Conservation (phyloP, 1,140 invertebrate genomes). For the Paralvinella palmiformis region DNA sequence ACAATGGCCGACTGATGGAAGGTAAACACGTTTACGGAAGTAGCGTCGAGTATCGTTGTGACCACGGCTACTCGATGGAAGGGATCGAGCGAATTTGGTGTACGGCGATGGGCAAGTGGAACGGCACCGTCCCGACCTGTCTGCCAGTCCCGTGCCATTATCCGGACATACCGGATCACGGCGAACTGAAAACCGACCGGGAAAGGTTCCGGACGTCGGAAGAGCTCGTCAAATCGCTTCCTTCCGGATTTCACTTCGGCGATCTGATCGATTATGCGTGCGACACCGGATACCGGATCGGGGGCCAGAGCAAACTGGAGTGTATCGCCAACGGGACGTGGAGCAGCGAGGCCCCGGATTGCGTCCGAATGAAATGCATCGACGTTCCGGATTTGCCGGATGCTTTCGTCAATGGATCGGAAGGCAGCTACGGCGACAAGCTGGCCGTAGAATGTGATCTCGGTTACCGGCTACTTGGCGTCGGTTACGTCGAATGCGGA, state of each 20-base stretch:
- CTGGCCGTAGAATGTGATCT: not conserved
- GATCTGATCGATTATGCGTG: not conserved
- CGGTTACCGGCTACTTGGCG: not conserved
- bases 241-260: not conserved
- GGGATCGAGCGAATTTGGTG: slow-evolving; percentile 16
- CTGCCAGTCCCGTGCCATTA: slow-evolving; percentile 20
- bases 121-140: slow-evolving; percentile 25
- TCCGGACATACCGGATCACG: not conserved
- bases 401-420: too few relatives aligned
- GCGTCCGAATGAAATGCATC: not conserved
- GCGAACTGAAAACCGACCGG: too few relatives aligned
- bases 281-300: not conserved
- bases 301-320: not conserved
- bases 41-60: slow-evolving; percentile 57
- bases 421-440: not conserved
- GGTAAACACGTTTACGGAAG: slow-evolving; percentile 26
- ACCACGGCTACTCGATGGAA: slow-evolving; percentile 24
- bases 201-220: slow-evolving; percentile 21
- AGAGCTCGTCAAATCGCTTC: slow-evolving; percentile 21
- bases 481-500: not conserved
- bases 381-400: not conserved
- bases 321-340: not conserved
- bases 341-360: not conserved
- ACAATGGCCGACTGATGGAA: slow-evolving; percentile 29
- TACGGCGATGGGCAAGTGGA: slow-evolving; percentile 24